phyloP scores from a whole-genome alignment of 1,140 invertebrate species.

The Sipha flava region DNA sequence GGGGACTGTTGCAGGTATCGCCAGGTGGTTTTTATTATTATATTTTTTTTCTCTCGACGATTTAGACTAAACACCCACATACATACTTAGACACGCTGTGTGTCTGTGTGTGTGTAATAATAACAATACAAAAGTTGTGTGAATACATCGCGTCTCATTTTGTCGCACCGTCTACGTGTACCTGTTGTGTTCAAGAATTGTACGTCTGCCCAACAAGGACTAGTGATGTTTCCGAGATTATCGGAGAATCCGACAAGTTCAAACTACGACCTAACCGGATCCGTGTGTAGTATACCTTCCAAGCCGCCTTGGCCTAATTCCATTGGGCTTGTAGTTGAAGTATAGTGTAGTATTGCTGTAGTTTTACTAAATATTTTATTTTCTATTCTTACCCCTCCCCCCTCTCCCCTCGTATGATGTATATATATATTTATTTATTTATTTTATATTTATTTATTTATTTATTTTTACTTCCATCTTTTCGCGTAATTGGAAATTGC shows the following conservation, averaged over 20 bases:
- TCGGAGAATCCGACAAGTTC: background rate
- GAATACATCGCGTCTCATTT: background rate
- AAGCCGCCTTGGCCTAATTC: slow-evolving; percentile 25
- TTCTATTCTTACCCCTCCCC: no score
- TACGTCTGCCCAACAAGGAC: background rate
- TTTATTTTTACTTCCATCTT: background rate
- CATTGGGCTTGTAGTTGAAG: background rate
- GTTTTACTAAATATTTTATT: no score
- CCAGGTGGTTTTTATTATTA: slow-evolving; percentile 29
- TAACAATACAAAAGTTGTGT: slow-evolving; percentile 11
- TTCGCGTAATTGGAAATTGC: background rate
- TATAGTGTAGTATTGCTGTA: background rate
- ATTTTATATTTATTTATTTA: background rate
- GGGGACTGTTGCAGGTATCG: slow-evolving; percentile 5
- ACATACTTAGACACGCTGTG: background rate
- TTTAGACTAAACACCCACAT: background rate
- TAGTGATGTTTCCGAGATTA: background rate
- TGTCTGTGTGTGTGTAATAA: no score
- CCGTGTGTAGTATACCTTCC: background rate
- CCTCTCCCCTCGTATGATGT: no score
- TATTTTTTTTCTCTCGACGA: background rate
- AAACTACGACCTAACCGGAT: no score
- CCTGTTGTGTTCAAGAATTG: background rate
- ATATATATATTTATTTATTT: no score
- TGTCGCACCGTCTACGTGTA: background rate